These are phyloP conservation scores for Neodon shergylaensis DNA, from an alignment of 2,113 vertebrate species.

Conservation along the genomic window DNA sequence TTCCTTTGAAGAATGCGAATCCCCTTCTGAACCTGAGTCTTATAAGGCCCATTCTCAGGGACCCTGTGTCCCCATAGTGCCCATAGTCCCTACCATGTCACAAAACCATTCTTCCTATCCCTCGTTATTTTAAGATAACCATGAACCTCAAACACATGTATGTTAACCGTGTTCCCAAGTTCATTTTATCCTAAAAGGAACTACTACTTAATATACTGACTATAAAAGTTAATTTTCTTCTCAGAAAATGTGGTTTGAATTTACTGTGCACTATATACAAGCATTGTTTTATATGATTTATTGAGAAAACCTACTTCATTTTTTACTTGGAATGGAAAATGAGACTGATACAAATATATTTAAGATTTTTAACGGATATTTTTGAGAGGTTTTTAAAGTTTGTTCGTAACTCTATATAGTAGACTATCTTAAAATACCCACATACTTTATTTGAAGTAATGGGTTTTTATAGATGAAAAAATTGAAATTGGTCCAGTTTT, in stretches of 20 bases:
- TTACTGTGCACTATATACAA: not conserved
- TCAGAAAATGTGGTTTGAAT: not conserved
- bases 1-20: not conserved
- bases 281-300: not conserved
- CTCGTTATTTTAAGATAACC: not conserved
- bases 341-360: not conserved
- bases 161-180: not conserved
- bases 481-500: not conserved
- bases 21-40: not conserved
- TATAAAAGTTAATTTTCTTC: not conserved
- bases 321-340: constrained; percentile 43
- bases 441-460: constrained; percentile 4
- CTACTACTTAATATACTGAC: not conserved
- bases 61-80: not conserved
- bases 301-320: not conserved
- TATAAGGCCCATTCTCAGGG: not conserved
- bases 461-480: constrained; percentile 38
- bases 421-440: constrained; percentile 4
- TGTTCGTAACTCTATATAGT: not conserved
- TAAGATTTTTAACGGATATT: not conserved
- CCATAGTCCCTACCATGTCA: not conserved
- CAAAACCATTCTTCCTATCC: too few species aligned
- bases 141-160: not conserved
- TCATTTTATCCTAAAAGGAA: not conserved
- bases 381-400: constrained; percentile 9